Evolutionary conservation across 2,113 vertebrate species (phyloP).

Genomic region (Acrocephalus kingi): DNA sequence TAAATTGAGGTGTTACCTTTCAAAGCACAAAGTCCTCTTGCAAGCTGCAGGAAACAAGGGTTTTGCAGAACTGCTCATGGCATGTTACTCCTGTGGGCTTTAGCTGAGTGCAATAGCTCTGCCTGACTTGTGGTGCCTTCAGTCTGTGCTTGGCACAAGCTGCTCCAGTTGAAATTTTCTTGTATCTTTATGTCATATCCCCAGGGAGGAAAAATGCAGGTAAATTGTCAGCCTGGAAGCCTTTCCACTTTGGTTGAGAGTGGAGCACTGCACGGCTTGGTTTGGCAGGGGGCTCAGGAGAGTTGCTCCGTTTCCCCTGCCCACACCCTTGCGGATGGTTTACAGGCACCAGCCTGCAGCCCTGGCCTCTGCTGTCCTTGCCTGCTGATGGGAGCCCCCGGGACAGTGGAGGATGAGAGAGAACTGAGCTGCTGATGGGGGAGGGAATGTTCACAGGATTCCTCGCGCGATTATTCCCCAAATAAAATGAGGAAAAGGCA

Average conservation of each 20-base stretch:
- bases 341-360: background rate
- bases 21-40: fast-evolving
- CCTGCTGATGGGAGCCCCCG: fast-evolving
- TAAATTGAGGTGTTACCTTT: background rate
- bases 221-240: background rate
- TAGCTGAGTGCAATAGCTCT: background rate
- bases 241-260: background rate
- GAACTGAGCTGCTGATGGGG: background rate
- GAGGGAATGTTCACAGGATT: background rate
- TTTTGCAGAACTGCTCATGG: background rate
- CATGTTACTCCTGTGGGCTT: background rate
- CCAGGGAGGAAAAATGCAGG: background rate
- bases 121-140: background rate
- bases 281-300: background rate
- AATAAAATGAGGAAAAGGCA: background rate
- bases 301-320: background rate
- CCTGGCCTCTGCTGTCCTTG: background rate
- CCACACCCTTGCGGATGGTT: background rate
- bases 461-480: fast-evolving
- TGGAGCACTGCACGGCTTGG: fast-evolving
- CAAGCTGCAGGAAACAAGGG: background rate
- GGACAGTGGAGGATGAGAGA: fast-evolving
- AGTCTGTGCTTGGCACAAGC: background rate
- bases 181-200: background rate
- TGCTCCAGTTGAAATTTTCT: background rate